Percentiles rank a stretch among this genome's conserved stretches.
Conservation (phyloP, 2,888 invertebrate species). For the Cerceris ruficornis region DNA sequence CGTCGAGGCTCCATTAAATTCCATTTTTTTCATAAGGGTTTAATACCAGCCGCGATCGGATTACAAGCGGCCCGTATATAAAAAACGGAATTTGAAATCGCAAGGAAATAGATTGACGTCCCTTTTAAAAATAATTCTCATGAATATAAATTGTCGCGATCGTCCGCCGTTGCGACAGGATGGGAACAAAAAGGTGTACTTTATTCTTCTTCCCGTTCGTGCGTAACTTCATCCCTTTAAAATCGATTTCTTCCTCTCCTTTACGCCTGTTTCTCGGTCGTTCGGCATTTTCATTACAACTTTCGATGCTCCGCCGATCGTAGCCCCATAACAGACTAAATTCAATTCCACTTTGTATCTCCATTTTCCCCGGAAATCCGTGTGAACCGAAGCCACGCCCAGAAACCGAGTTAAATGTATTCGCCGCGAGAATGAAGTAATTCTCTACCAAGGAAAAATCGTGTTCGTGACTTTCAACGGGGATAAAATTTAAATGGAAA, state of each 20-base stretch:
- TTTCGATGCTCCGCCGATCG: constrained; percentile 1
- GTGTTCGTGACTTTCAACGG: too few relatives aligned
- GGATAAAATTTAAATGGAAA: too few relatives aligned
- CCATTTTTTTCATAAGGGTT: constrained; percentile 47
- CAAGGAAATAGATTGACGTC: constrained; percentile 22
- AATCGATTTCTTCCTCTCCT: constrained; percentile 19
- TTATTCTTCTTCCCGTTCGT: constrained; percentile 36
- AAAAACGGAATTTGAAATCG: constrained; percentile 45
- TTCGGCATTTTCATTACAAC: constrained; percentile 7
- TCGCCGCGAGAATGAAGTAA: too few relatives aligned
- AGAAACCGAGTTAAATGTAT: too few relatives aligned
- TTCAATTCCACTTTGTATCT: background rate
- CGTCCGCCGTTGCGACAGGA: constrained; percentile 39
- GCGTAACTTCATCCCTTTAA: constrained; percentile 52
- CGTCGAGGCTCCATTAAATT: constrained; percentile 56
- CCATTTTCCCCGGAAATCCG: background rate
- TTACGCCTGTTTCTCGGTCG: constrained; percentile 18
- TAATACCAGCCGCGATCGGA: constrained; percentile 56
- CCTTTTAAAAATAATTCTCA: constrained; percentile 66
- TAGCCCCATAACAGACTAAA: background rate
- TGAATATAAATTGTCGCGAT: constrained; percentile 71
- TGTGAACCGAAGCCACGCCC: too few relatives aligned
- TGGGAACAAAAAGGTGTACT: constrained; percentile 26
- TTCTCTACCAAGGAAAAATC: too few relatives aligned
- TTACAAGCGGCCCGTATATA: constrained; percentile 45